Conservation (phyloP, 2,797 vertebrate species). For the Eurystomus glaucurus region DNA sequence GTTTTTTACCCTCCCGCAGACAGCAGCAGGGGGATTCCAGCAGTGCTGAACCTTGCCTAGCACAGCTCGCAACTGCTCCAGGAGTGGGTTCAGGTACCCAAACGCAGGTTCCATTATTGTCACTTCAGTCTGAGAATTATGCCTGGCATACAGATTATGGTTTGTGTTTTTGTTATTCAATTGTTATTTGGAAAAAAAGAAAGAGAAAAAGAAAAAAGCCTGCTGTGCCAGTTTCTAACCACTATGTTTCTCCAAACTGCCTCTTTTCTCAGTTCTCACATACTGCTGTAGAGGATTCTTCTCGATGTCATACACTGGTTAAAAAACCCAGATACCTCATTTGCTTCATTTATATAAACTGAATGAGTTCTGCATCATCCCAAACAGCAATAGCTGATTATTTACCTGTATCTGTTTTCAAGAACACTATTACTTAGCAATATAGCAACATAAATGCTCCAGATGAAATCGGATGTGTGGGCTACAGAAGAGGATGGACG, state of each 20-base stretch:
- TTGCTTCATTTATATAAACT: neutral
- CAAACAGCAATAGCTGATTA: neutral
- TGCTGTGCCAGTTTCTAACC: neutral
- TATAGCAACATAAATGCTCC: neutral
- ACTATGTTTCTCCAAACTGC: neutral
- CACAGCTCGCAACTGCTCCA: neutral
- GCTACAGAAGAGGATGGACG: neutral
- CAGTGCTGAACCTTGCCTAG: neutral
- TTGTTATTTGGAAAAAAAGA: neutral
- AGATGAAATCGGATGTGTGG: neutral
- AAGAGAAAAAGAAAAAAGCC: neutral
- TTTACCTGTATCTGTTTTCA: neutral
- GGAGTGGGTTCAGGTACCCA: rapidly evolving
- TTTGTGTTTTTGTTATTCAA: neutral
- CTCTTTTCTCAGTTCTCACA: neutral
- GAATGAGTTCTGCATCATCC: neutral
- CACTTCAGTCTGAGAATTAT: neutral
- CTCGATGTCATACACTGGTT: neutral
- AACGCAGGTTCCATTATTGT: neutral
- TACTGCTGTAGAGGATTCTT: neutral
- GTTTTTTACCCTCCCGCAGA: neutral
- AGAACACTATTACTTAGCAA: neutral
- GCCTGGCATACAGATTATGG: neutral
- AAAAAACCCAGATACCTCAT: neutral
- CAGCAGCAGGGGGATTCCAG: neutral